Evolutionary conservation across 1,140 invertebrate genomes (phyloP).

Genomic region (fruit fly (Drosophila melanogaster)): DNA sequence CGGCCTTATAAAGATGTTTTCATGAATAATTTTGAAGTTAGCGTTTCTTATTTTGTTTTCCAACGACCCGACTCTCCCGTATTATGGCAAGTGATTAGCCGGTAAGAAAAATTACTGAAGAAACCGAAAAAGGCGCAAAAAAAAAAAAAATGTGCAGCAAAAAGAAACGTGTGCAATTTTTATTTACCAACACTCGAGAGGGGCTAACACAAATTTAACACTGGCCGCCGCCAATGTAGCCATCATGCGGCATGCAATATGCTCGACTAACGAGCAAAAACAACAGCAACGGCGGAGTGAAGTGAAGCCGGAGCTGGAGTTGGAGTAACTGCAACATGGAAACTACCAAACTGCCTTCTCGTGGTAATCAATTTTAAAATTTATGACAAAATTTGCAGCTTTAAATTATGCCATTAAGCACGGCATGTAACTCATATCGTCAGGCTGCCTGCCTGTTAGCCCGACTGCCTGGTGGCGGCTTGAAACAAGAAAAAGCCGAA

Average conservation of each 20-base stretch:
- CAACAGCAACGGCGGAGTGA: slow-evolving; percentile 39
- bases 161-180: slow-evolving; percentile 48
- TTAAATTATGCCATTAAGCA: slow-evolving; percentile 85
- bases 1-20: slow-evolving; percentile 24
- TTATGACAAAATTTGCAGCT: slow-evolving; percentile 85
- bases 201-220: slow-evolving; percentile 78
- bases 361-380: slow-evolving; percentile 84
- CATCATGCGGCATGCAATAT: slow-evolving; percentile 77
- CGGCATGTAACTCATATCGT: slow-evolving; percentile 84
- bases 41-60: not conserved
- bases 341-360: slow-evolving; percentile 67
- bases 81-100: slow-evolving; percentile 50
- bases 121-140: slow-evolving; percentile 5
- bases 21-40: slow-evolving; percentile 16
- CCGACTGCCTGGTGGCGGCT: slow-evolving; percentile 65
- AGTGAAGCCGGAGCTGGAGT: not conserved
- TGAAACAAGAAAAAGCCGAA: slow-evolving; percentile 80
- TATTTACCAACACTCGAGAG: slow-evolving; percentile 56
- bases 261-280: slow-evolving; percentile 79
- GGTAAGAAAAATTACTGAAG: slow-evolving; percentile 34
- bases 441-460: slow-evolving; percentile 53
- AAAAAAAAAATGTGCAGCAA: slow-evolving; percentile 15
- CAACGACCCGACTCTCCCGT: slow-evolving; percentile 11
- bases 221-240: slow-evolving; percentile 76
- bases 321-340: slow-evolving; percentile 52